These are phyloP conservation scores for Nibea albiflora DNA, from an alignment of 2,113 vertebrate species.

Conservation along the genomic window DNA sequence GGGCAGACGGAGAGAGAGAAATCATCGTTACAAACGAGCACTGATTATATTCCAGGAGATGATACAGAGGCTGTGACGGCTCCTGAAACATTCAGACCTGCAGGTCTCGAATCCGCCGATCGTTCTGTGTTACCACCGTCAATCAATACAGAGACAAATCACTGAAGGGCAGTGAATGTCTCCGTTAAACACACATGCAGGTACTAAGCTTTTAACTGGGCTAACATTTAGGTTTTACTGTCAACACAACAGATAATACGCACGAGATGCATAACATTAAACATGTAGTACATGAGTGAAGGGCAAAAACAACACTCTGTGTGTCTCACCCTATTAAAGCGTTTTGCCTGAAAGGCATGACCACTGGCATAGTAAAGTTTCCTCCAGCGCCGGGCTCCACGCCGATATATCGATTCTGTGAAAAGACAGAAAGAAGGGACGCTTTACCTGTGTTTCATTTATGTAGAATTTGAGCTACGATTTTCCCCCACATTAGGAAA, in stretches of 20 bases:
- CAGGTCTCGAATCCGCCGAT: background rate
- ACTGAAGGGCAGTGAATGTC: background rate
- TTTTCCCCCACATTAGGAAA: background rate
- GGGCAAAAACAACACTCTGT: background rate
- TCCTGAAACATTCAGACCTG: conserved; percentile 9
- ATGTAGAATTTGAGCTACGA: background rate
- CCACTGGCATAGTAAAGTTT: conserved; percentile 98
- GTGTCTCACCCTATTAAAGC: conserved; percentile 94
- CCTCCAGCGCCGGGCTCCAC: conserved; percentile 97
- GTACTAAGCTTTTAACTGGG: background rate
- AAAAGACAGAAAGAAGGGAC: conserved; percentile 2
- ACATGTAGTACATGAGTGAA: background rate
- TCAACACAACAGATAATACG: background rate
- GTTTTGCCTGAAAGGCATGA: conserved; percentile 98
- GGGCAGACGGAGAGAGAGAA: conserved; percentile 29
- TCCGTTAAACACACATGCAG: background rate
- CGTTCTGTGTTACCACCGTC: background rate
- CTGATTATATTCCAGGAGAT: conserved; percentile 15
- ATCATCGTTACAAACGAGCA: conserved; percentile 18
- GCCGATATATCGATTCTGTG: conserved; percentile 98
- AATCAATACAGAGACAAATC: background rate
- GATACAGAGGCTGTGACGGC: background rate
- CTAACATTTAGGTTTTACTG: background rate
- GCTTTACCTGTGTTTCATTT: background rate
- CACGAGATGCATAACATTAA: background rate